Evolutionary conservation across 2,888 invertebrate species (phyloP).

Genomic region (Tubiluchus corallicola): DNA sequence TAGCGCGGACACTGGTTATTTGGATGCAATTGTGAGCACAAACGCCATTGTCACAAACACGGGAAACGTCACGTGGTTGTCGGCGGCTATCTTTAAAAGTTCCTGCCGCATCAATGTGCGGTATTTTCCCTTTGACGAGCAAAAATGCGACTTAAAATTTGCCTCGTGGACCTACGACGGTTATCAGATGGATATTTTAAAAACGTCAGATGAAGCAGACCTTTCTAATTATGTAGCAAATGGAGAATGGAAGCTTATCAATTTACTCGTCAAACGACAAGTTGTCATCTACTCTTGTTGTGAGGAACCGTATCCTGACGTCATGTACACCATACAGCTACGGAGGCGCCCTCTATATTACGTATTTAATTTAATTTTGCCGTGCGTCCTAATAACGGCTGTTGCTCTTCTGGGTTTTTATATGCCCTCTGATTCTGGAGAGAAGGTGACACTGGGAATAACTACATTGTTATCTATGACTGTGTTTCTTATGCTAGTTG

Average conservation of each 20-base stretch:
- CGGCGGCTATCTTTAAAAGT: constrained; percentile 36
- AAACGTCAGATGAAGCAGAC: constrained; percentile 51
- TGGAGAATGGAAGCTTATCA: constrained; percentile 59
- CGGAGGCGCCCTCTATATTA: constrained; percentile 51
- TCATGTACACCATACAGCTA: constrained; percentile 57
- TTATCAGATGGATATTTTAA: constrained; percentile 25
- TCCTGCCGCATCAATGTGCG: constrained; percentile 36
- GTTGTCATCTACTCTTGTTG: constrained; percentile 67
- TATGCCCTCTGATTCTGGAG: constrained; percentile 69
- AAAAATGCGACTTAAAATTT: constrained; percentile 36
- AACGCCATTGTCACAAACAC: constrained; percentile 35
- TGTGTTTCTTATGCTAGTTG: constrained; percentile 67
- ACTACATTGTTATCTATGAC: constrained; percentile 73
- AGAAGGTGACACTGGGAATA: constrained; percentile 67
- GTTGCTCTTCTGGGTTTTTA: constrained; percentile 63
- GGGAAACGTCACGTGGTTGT: constrained; percentile 38
- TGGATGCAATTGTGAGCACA: constrained; percentile 32
- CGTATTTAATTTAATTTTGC: constrained; percentile 64
- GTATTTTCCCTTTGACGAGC: constrained; percentile 38
- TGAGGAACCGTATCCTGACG: constrained; percentile 54
- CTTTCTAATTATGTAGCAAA: constrained; percentile 75
- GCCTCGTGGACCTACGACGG: constrained; percentile 38
- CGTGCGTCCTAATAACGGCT: constrained; percentile 63
- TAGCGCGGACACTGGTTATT: constrained; percentile 29
- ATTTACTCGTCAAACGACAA: too few relatives aligned